Conservation (phyloP, 2,113 vertebrate genomes). For the Myotis lucifugus region DNA sequence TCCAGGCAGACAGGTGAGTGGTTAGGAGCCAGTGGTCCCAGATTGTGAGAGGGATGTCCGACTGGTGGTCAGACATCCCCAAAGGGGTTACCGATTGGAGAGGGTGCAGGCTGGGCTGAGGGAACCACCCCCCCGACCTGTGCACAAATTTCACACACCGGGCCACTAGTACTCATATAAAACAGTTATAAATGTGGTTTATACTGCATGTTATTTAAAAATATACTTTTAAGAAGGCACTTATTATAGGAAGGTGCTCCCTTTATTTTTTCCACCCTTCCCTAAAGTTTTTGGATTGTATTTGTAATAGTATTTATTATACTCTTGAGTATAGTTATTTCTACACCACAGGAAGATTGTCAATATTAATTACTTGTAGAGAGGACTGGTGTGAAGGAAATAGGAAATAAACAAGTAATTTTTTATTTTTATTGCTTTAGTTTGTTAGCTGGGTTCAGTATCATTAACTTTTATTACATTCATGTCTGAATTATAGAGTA, state of each 20-base stretch:
- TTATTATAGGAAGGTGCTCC: neutral
- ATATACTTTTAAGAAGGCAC: conserved; percentile 7
- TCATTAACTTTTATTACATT: conserved; percentile 24
- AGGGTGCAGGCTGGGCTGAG: too few species aligned
- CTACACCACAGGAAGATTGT: conserved; percentile 3
- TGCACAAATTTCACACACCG: too few species aligned
- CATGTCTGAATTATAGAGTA: neutral
- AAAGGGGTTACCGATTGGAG: too few species aligned
- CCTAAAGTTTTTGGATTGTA: conserved; percentile 24
- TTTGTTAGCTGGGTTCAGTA: neutral
- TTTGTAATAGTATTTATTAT: conserved; percentile 37
- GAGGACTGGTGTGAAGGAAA: conserved; percentile 32
- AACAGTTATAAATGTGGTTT: neutral
- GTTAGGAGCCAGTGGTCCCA: too few species aligned
- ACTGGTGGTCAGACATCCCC: too few species aligned
- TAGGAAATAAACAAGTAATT: neutral
- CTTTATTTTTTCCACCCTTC: conserved; percentile 34
- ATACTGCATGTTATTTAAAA: neutral
- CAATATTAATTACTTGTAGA: conserved; percentile 28
- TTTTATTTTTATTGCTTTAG: neutral
- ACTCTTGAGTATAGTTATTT: conserved; percentile 55
- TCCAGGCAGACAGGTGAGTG: too few species aligned
- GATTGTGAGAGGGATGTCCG: too few species aligned
- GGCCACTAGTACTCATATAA: neutral
- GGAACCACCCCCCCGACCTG: too few species aligned